Conservation (phyloP, 2,113 vertebrate species). For the Urocynchramus pylzowi region DNA sequence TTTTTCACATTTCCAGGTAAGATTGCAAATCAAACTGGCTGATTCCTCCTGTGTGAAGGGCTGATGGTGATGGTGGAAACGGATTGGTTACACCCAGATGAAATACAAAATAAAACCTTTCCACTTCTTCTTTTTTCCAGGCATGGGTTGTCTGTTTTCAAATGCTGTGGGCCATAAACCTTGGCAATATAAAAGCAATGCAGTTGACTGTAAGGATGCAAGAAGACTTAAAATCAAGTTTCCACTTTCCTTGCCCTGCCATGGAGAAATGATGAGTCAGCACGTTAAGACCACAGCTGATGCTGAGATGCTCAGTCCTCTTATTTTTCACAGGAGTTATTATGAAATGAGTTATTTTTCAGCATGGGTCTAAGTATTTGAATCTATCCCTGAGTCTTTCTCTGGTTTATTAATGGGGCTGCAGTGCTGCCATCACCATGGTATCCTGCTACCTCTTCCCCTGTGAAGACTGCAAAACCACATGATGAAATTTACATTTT, state of each 20-base stretch:
- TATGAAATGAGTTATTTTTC: not conserved
- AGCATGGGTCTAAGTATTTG: not conserved
- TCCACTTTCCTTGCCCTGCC: not conserved
- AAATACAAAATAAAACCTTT: not conserved
- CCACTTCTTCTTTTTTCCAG: not conserved
- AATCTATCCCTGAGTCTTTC: not conserved
- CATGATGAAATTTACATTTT: conserved; percentile 50
- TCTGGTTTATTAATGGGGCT: conserved; percentile 41
- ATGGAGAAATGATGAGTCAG: not conserved
- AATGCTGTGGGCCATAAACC: not conserved
- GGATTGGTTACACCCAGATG: not conserved
- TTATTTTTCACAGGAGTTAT: not conserved
- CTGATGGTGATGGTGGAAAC: not conserved
- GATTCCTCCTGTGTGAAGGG: not conserved
- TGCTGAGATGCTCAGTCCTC: not conserved
- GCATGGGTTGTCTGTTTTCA: not conserved
- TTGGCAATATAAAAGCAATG: not conserved
- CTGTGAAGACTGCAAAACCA: not conserved
- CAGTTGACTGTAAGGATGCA: not conserved
- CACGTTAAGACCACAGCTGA: not conserved
- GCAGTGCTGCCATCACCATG: conserved; percentile 43
- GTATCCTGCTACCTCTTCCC: conserved; percentile 27
- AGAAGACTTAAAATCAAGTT: not conserved
- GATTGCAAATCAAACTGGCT: not conserved
- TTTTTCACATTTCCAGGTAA: not conserved